Evolutionary conservation across 2,797 vertebrate species (phyloP), one percentile per base, ranked within the genome.

Genomic region (Chaetophractus vellerosus): DNA sequence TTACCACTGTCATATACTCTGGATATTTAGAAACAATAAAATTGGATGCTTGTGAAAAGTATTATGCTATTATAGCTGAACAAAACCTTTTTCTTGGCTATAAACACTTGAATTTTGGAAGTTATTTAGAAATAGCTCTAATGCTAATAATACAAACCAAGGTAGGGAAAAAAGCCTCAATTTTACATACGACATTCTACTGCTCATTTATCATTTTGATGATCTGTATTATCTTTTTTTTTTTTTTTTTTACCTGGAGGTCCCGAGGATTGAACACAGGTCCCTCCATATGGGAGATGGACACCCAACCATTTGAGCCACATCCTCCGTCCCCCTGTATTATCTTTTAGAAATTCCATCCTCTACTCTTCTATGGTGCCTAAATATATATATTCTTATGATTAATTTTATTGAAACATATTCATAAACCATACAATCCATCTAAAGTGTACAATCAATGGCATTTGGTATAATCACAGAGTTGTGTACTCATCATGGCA

Each of bases 111-210:
- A 92, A 93, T 66, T 83, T 36, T 93, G 79, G 83, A 90, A 93
- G 59, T 2, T 16, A 71, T 89, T 96, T 81, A 79, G 68, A 96
- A 87, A 87, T 78, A 69, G 16, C n/a, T 94, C 64, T 93, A 87
- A 23, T 87, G 45, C 26, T 85, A 92, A 78, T 1, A 91, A 21
- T 52, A 69, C 19, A 92, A 88, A 88, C 31, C 28, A 74, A 94
- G 64, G 64, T 64, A 93, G 57, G 16, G 90, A 90, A 90, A 26
- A 93, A 75, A 61, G 50, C 72, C n/a, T 94, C 63, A 82, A 15
- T 88, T 95, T 86, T 82, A 94, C 78, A n/a, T 85, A 93, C 84
- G 72, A 87, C 96, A 96, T 90, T 74, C 66, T 91, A 88, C 0
- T 82, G 23, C 24, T 93, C 50, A 76, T 36, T 76, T 74, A 91